Conservation (phyloP, 2,888 invertebrate species). For the Stramonita haemastoma region DNA sequence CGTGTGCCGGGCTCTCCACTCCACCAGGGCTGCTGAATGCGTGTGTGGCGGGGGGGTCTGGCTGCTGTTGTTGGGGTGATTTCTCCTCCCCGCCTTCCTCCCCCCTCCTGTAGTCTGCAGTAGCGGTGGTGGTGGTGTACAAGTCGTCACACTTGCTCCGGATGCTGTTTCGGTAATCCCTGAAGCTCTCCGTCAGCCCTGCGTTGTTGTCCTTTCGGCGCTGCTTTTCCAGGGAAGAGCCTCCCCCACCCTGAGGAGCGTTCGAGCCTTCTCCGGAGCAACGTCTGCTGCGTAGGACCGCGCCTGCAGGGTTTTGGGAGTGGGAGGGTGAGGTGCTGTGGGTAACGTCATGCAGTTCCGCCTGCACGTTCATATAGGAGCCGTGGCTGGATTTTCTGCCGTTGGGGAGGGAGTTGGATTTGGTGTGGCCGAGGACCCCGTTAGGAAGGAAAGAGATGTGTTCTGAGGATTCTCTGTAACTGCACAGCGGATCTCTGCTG, state of each 20-base stretch:
- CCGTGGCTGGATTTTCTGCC: background rate
- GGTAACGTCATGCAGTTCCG: constrained; percentile 61
- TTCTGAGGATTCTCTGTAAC: constrained; percentile 39
- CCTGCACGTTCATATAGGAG: constrained; percentile 58
- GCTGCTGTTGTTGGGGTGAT: constrained; percentile 24
- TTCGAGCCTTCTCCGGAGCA: background rate
- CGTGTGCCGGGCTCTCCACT: background rate
- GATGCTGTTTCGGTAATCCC: constrained; percentile 63
- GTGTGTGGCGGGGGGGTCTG: constrained; percentile 37
- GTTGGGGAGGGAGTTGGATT: background rate
- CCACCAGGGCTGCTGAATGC: background rate
- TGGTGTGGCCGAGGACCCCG: background rate
- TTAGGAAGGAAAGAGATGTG: background rate
- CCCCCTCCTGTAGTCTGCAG: background rate
- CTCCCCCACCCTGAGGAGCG: background rate
- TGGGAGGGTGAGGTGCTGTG: background rate
- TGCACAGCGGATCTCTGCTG: constrained; percentile 54
- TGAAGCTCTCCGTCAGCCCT: constrained; percentile 49
- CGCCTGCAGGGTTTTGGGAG: too few species aligned
- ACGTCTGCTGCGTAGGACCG: background rate
- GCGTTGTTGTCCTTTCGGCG: constrained; percentile 2
- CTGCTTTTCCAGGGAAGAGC: background rate
- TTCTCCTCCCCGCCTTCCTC: background rate
- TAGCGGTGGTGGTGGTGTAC: constrained; percentile 41
- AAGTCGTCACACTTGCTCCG: constrained; percentile 64